Conservation (phyloP, 2,888 invertebrate species). For the Ophion ventricosus region DNA sequence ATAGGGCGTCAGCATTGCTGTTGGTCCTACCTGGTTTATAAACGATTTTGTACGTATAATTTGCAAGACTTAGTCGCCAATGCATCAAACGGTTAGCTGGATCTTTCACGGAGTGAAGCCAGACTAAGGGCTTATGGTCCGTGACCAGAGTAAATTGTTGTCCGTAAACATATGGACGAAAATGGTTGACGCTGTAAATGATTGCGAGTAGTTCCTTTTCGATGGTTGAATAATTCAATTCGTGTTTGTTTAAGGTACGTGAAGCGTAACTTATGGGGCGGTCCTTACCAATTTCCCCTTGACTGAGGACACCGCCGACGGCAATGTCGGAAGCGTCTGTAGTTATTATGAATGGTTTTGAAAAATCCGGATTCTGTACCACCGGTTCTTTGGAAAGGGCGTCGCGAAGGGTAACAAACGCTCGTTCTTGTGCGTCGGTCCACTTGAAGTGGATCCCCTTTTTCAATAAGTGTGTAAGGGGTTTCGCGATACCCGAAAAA, state of each 20-base stretch:
- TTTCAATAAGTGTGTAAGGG: slow-evolving; percentile 64
- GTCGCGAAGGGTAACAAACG: slow-evolving; percentile 44
- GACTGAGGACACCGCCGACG: slow-evolving; percentile 74
- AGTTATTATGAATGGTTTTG: slow-evolving; percentile 72
- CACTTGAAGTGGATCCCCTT: slow-evolving; percentile 49
- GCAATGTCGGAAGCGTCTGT: slow-evolving; percentile 76
- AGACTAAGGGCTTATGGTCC: slow-evolving; percentile 69
- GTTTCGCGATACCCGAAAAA: slow-evolving; percentile 68
- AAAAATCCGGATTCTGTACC: slow-evolving; percentile 78
- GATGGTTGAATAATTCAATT: slow-evolving; percentile 58
- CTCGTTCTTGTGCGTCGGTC: slow-evolving; percentile 34
- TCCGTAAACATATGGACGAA: slow-evolving; percentile 70
- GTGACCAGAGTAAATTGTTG: slow-evolving; percentile 69
- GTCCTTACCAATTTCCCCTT: slow-evolving; percentile 71
- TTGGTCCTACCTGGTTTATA: slow-evolving; percentile 75
- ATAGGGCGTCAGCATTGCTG: slow-evolving; percentile 74
- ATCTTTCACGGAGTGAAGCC: slow-evolving; percentile 71
- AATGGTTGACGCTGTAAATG: slow-evolving; percentile 66
- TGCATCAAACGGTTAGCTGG: slow-evolving; percentile 70
- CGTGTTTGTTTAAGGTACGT: slow-evolving; percentile 55
- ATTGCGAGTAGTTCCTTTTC: slow-evolving; percentile 64
- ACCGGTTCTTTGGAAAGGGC: slow-evolving; percentile 69
- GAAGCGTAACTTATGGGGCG: slow-evolving; percentile 73
- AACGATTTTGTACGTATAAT: slow-evolving; percentile 74
- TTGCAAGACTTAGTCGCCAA: slow-evolving; percentile 73